Evolutionary conservation across 2,113 vertebrate genomes (phyloP).

Genomic region (Tamias sibiricus): DNA sequence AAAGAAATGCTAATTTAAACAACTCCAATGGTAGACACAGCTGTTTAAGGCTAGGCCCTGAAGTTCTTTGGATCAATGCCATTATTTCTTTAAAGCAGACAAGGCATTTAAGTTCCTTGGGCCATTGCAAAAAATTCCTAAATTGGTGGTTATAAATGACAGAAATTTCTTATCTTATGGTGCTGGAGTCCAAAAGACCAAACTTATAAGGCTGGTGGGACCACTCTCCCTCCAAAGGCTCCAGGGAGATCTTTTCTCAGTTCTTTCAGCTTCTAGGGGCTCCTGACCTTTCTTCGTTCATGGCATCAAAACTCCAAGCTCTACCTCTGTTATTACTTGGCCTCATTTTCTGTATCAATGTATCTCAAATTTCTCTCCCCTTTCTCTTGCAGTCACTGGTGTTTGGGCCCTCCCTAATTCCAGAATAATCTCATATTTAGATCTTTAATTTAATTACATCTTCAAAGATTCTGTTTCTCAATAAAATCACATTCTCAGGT

Average conservation of each 20-base stretch:
- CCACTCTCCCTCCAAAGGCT: neutral
- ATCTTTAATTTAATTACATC: neutral
- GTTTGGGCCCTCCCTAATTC: neutral
- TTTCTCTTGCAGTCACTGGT: neutral
- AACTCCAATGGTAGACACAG: neutral
- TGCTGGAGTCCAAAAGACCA: neutral
- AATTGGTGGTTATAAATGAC: neutral
- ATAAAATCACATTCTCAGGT: neutral
- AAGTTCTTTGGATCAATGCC: neutral
- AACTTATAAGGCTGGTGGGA: neutral
- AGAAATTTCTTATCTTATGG: neutral
- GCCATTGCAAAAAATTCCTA: neutral
- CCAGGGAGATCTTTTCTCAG: neutral
- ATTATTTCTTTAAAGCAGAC: slow-evolving; percentile 23
- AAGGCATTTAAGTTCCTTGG: neutral
- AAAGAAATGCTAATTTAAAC: neutral
- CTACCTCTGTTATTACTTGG: neutral
- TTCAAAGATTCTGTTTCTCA: neutral
- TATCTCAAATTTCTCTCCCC: neutral
- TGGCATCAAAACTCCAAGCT: neutral
- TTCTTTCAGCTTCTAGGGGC: neutral
- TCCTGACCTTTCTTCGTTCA: neutral
- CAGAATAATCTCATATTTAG: neutral
- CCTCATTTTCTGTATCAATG: neutral
- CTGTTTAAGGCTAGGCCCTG: neutral